A percentile compares a stretch with the other conserved stretches of the same genome.
Evolutionary conservation across 2,113 vertebrate species (phyloP).

Genomic region (Amia ocellicauda): DNA sequence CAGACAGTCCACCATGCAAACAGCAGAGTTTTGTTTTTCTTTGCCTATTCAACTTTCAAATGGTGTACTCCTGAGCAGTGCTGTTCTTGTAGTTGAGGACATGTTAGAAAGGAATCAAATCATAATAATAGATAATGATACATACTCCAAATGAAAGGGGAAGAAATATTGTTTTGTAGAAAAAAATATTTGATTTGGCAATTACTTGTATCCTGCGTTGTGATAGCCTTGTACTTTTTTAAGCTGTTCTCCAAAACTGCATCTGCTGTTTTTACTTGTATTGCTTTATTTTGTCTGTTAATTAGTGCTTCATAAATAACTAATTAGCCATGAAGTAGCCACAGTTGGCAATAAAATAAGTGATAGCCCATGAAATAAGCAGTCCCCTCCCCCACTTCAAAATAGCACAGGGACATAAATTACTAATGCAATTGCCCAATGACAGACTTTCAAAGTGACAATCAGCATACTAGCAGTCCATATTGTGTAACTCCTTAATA

Average conservation of each 20-base stretch:
- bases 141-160: too few relatives aligned
- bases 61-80: too few relatives aligned
- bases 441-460: slow-evolving; percentile 39
- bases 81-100: too few relatives aligned
- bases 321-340: slow-evolving; percentile 69
- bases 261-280: slow-evolving; percentile 44
- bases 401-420: slow-evolving; percentile 46
- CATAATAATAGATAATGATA: too few relatives aligned
- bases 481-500: slow-evolving; percentile 55
- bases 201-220: too few relatives aligned
- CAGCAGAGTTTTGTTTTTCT: too few relatives aligned
- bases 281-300: slow-evolving; percentile 67
- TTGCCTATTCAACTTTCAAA: too few relatives aligned
- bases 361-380: slow-evolving; percentile 73
- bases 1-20: too few relatives aligned
- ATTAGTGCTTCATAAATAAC: slow-evolving; percentile 67
- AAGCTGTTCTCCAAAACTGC: slow-evolving; percentile 27
- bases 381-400: slow-evolving; percentile 47
- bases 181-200: too few relatives aligned
- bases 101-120: too few relatives aligned
- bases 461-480: slow-evolving; percentile 32
- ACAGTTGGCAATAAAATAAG: slow-evolving; percentile 67
- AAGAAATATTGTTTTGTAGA: too few relatives aligned
- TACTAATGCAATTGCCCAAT: slow-evolving; percentile 38
- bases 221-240: slow-evolving; percentile 36